Percentiles rank a stretch among this genome's conserved stretches.
These are phyloP conservation scores for Carcharodon carcharias DNA, from an alignment of 2,797 vertebrate species.

Conservation along the genomic window DNA sequence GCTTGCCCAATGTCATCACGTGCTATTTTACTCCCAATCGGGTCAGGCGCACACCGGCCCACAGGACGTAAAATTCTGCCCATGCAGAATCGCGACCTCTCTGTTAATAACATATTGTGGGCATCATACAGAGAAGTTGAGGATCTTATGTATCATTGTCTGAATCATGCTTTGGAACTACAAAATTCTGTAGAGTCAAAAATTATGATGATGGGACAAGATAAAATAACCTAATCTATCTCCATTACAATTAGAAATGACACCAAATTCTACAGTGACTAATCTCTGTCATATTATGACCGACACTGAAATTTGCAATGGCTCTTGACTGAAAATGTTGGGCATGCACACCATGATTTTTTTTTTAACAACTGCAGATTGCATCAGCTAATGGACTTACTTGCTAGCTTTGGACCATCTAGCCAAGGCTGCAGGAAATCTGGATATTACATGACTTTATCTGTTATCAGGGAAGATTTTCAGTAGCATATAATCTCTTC, in stretches of 20 bases:
- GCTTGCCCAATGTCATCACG: too few species aligned
- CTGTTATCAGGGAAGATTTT: background rate
- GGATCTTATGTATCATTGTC: background rate
- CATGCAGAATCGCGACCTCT: background rate
- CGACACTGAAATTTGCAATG: background rate
- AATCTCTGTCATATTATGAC: background rate
- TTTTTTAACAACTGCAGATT: background rate
- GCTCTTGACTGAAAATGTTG: background rate
- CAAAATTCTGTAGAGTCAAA: background rate
- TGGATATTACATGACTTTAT: constrained; percentile 17
- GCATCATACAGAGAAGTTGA: background rate
- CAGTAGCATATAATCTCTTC: constrained; percentile 10
- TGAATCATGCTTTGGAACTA: background rate
- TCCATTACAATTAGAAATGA: background rate
- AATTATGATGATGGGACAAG: background rate
- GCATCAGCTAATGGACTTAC: background rate
- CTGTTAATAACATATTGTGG: background rate
- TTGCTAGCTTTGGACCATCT: background rate
- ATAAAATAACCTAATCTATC: background rate
- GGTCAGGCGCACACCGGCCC: too few species aligned
- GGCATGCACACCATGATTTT: background rate
- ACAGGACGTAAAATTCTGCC: too few species aligned
- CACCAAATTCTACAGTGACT: background rate
- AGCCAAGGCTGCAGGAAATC: background rate
- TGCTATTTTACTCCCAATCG: too few species aligned